phyloP scores from a whole-genome alignment of 2,888 invertebrate species.

The Embidobia sp. region DNA sequence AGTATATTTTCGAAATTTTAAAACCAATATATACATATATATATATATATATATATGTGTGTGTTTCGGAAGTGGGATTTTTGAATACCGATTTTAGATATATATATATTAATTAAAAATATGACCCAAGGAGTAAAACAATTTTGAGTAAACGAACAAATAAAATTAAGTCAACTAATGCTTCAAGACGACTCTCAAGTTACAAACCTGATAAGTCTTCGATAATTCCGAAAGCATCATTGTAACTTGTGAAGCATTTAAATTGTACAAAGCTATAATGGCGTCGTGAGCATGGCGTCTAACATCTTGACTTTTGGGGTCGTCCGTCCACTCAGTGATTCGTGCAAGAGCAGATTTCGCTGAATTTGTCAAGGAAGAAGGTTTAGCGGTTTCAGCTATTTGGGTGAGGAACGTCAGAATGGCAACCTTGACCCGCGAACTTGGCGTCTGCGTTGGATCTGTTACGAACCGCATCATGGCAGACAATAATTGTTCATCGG shows the following conservation, averaged over 20 bases:
- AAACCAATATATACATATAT: no score
- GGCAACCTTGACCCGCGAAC: constrained; percentile 89
- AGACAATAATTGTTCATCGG: constrained; percentile 84
- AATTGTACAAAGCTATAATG: constrained; percentile 93
- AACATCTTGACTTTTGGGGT: constrained; percentile 88
- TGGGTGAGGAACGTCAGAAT: constrained; percentile 87
- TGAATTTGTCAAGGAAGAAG: constrained; percentile 75
- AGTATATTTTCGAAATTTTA: no score
- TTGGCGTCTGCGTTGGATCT: constrained; percentile 96
- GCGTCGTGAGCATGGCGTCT: constrained; percentile 85
- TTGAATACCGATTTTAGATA: no score
- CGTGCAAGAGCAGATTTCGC: constrained; percentile 77
- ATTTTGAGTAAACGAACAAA: no score
- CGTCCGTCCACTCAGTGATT: constrained; percentile 83
- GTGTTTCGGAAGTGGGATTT: no score
- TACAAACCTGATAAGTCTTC: constrained; percentile 84
- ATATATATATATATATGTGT: no score
- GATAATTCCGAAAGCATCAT: constrained; percentile 89
- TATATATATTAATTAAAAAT: no score
- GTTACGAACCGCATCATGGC: constrained; percentile 89
- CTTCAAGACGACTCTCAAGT: no score
- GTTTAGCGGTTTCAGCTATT: constrained; percentile 86
- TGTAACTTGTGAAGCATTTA: constrained; percentile 95
- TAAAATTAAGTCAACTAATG: no score
- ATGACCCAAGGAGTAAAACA: no score